phyloP scores from a whole-genome alignment of 1,140 invertebrate species.

The Zaprionus vittiger region DNA sequence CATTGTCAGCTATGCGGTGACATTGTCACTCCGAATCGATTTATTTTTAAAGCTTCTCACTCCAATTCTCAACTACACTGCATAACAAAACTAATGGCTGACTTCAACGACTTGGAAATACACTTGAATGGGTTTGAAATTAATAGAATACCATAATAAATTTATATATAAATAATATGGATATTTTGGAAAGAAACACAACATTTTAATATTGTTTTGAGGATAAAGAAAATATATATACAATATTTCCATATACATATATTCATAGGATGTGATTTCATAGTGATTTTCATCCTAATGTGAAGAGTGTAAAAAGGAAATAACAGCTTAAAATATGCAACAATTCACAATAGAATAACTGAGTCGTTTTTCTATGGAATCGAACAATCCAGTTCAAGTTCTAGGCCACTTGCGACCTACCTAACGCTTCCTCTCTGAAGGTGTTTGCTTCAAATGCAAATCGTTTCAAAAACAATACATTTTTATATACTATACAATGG shows the following conservation, averaged over 20 bases:
- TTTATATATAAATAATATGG: too few relatives aligned
- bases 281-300: background rate
- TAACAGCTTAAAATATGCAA: slow-evolving; percentile 3
- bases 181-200: too few relatives aligned
- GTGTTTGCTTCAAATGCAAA: slow-evolving; percentile 31
- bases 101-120: background rate
- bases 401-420: slow-evolving; percentile 61
- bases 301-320: slow-evolving; percentile 3
- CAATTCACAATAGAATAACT: background rate
- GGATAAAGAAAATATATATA: too few relatives aligned
- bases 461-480: background rate
- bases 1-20: slow-evolving; percentile 25
- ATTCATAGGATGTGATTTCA: too few relatives aligned
- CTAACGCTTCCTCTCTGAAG: slow-evolving; percentile 63
- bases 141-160: too few relatives aligned
- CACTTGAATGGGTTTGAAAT: background rate
- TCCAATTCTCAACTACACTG: slow-evolving; percentile 10
- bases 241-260: too few relatives aligned
- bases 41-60: slow-evolving; percentile 69
- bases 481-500: background rate
- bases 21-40: slow-evolving; percentile 38
- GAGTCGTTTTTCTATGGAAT: slow-evolving; percentile 31
- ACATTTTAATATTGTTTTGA: too few relatives aligned
- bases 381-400: slow-evolving; percentile 64
- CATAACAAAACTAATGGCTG: background rate